Evolutionary conservation across 2,797 vertebrate species (phyloP), one percentile per base, ranked within the genome.

Genomic region (Acanthopagrus latus): DNA sequence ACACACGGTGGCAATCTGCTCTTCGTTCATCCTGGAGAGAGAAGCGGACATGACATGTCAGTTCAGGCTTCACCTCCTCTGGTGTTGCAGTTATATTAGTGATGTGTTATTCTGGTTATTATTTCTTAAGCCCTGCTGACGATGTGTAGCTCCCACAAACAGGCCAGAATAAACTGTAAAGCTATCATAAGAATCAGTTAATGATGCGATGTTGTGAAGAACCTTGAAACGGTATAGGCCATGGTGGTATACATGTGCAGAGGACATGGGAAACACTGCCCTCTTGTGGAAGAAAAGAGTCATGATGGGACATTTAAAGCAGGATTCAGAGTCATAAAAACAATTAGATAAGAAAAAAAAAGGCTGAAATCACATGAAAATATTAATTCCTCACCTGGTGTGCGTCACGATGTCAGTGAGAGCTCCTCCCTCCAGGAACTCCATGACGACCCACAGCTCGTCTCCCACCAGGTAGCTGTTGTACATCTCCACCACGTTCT

Each of bases 381-480:
- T 52, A 73, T n/a, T 33, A 2, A 23, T 71, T 21, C 38, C n/a
- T 71, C 84, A 97, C 97, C 98, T 97, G 74, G 97, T 98, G 90
- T 99, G 97, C 1, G 97, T 99, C 78, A 99, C 97, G 0, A 99
- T 99, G 92, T 99, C 97, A 0, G 97, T 99, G 72, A 99, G 91
- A 1, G 98, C 98, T 0, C 98, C 98, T 0, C 98, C 98, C 72
- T 99, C 97, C 86, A 99, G 93, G 86, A 99, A 99, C 93, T 99
- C 98, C 98, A 99, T 99, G 74, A 99, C 97, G 0, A 99, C 98
- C 98, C 98, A 99, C 80, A 99, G 96, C 88, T 99, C 98, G 0
- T 99, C 98, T 0, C 96, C 97, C 54, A 99, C 98, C 93, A 99
- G 91, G 95, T 98, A 98, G 88, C 98, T 99, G 95, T 98, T 98